Conservation (phyloP, 2,888 invertebrate species). For the Bugulina stolonifera region DNA sequence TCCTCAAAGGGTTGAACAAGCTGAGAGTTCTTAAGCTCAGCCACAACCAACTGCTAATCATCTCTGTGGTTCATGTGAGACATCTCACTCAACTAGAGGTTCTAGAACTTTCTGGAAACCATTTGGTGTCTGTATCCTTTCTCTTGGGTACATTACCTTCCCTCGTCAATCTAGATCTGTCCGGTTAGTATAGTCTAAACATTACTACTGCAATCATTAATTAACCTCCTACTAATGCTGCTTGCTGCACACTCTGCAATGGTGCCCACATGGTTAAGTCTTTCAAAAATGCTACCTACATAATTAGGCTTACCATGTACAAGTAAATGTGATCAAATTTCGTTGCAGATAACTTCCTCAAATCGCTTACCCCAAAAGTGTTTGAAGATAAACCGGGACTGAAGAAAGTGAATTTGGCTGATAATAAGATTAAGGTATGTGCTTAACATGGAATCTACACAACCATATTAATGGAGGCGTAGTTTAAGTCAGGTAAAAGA, state of each 20-base stretch:
- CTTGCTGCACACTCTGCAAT: too few relatives aligned
- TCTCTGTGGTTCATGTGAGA: neutral
- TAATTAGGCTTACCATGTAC: too few relatives aligned
- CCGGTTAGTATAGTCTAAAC: too few relatives aligned
- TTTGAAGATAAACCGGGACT: constrained; percentile 2
- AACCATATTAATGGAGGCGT: too few relatives aligned
- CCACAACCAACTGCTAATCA: neutral
- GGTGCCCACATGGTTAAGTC: too few relatives aligned
- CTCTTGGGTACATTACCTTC: neutral
- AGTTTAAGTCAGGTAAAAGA: too few relatives aligned
- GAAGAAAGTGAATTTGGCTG: neutral
- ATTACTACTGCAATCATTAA: too few relatives aligned
- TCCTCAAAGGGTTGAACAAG: neutral
- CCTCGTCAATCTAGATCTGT: neutral
- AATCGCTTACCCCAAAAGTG: constrained; percentile 4
- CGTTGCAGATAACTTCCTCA: constrained; percentile 16
- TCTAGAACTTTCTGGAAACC: neutral
- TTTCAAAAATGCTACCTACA: too few relatives aligned
- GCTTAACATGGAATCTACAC: too few relatives aligned
- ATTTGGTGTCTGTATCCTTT: neutral
- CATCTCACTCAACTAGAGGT: neutral
- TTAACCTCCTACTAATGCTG: too few relatives aligned
- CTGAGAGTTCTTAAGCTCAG: neutral
- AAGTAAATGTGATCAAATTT: too few relatives aligned
- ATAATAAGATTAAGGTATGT: constrained; percentile 1